These are phyloP conservation scores for Tipula lateralis DNA, from an alignment of 2,888 invertebrate genomes.

Conservation along the genomic window DNA sequence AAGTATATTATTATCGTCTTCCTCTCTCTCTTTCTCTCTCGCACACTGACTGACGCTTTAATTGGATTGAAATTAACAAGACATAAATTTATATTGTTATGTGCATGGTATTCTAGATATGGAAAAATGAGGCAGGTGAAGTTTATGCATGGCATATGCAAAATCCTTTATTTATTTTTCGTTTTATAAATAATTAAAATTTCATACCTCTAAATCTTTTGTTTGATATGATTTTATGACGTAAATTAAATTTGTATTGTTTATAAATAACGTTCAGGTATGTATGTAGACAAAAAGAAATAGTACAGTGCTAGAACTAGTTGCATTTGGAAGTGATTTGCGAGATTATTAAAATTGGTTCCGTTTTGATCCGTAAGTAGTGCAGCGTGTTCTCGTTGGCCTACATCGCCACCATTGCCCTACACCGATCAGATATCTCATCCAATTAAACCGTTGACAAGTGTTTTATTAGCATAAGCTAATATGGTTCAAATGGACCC, in stretches of 20 bases:
- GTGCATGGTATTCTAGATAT: not conserved
- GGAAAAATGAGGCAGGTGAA: not conserved
- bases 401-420: no score
- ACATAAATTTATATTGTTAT: not conserved
- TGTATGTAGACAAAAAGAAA: not conserved
- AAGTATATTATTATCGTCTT: no score
- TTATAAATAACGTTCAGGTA: no score
- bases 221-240: not conserved
- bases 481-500: no score
- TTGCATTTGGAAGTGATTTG: no score
- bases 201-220: not conserved
- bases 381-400: no score
- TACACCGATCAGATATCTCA: no score
- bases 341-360: no score
- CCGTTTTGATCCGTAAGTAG: no score
- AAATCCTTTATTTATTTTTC: not conserved
- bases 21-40: not conserved
- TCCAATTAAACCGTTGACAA: no score
- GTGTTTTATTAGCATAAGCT: no score
- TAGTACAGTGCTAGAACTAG: no score
- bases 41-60: not conserved
- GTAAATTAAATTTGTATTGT: not conserved
- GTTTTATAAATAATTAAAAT: not conserved
- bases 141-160: not conserved
- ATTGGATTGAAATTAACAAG: conserved; percentile 1